A percentile compares a stretch with the other conserved stretches of the same genome.
Conservation (phyloP, 2,888 invertebrate species). For the Vanessa cardui region DNA sequence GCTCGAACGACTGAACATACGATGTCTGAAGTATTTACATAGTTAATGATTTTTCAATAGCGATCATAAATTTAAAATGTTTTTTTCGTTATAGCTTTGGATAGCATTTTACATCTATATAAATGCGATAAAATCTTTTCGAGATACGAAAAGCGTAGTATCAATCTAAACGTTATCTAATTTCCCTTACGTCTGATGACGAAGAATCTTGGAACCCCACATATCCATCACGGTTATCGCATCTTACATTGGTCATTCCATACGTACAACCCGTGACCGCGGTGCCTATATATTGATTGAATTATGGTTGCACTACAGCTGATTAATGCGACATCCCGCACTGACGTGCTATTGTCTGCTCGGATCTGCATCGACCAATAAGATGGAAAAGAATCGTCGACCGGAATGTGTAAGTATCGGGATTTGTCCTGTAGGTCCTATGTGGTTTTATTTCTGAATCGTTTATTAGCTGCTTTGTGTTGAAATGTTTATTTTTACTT, state of each 20-base stretch:
- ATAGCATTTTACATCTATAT: neutral
- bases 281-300: constrained; percentile 67
- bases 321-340: constrained; percentile 80
- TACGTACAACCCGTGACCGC: constrained; percentile 64
- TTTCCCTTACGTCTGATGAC: constrained; percentile 2
- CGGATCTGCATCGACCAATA: constrained; percentile 76
- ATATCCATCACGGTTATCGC: constrained; percentile 38
- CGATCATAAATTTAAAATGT: too few species aligned
- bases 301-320: constrained; percentile 79
- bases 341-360: constrained; percentile 79
- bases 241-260: constrained; percentile 66
- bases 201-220: constrained; percentile 16
- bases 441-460: constrained; percentile 21
- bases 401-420: constrained; percentile 53
- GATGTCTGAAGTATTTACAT: neutral
- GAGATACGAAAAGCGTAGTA: neutral
- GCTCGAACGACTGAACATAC: constrained; percentile 7
- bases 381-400: constrained; percentile 53
- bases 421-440: constrained; percentile 42
- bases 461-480: constrained; percentile 6
- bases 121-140: neutral
- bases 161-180: constrained; percentile 5
- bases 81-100: too few species aligned
- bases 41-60: neutral
- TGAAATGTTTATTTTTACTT: constrained; percentile 2